phyloP scores from a whole-genome alignment of 2,797 vertebrate genomes.

The Graptemys geographica region DNA sequence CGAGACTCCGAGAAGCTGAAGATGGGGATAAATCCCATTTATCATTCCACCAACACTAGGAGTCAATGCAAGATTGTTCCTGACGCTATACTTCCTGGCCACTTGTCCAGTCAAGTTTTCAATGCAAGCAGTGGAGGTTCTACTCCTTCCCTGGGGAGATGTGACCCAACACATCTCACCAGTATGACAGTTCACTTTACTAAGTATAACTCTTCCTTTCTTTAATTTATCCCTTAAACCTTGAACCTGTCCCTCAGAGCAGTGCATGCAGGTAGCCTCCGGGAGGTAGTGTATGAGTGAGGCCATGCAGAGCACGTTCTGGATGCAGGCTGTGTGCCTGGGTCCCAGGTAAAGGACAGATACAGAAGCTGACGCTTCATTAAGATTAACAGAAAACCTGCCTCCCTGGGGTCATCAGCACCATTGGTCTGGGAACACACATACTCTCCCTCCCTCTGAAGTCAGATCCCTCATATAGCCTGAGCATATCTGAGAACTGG shows the following conservation, averaged over 20 bases:
- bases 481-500: neutral
- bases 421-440: neutral
- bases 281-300: neutral
- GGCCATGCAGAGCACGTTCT: neutral
- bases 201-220: neutral
- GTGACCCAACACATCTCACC: neutral
- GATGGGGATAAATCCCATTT: neutral
- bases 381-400: neutral
- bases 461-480: neutral
- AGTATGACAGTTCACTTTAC: neutral
- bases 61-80: neutral
- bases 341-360: neutral
- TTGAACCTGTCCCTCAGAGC: neutral
- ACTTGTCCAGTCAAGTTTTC: neutral
- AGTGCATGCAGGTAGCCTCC: neutral
- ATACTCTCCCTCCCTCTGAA: neutral
- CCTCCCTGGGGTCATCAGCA: neutral
- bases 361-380: neutral
- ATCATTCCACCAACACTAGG: neutral
- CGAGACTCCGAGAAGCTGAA: neutral
- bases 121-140: neutral
- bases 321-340: neutral
- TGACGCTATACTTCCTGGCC: too few relatives aligned
- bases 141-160: neutral
- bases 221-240: neutral